phyloP scores from a whole-genome alignment of 1,140 invertebrate genomes.

The Nephotettix cincticeps region DNA sequence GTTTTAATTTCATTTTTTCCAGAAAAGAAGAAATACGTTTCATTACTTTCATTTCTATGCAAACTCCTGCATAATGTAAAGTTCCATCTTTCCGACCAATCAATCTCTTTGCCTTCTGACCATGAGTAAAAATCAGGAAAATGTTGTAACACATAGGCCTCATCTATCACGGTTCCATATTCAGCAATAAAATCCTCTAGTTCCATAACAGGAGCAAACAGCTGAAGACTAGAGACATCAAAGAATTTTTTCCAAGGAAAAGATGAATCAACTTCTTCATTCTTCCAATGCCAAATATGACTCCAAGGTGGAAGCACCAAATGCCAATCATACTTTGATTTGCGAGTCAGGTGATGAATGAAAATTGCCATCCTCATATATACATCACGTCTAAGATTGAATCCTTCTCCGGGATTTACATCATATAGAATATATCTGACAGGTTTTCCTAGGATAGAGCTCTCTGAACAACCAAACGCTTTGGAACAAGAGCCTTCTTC shows the following conservation, averaged over 20 bases:
- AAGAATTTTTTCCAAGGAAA: constrained; percentile 84
- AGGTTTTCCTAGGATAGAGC: background rate
- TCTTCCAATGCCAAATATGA: constrained; percentile 87
- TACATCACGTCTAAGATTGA: constrained; percentile 94
- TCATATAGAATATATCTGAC: constrained; percentile 78
- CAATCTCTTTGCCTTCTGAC: constrained; percentile 18
- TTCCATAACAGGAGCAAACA: constrained; percentile 86
- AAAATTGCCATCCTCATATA: constrained; percentile 89
- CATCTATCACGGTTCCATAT: constrained; percentile 61
- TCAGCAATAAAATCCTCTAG: constrained; percentile 76
- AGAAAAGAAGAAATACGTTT: constrained; percentile 46
- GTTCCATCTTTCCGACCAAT: constrained; percentile 83
- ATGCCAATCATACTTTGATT: constrained; percentile 53
- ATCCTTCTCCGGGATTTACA: constrained; percentile 93
- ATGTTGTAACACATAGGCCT: constrained; percentile 80
- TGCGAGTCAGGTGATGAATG: constrained; percentile 60
- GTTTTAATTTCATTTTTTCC: constrained; percentile 63
- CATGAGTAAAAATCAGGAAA: constrained; percentile 77
- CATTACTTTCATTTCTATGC: constrained; percentile 33
- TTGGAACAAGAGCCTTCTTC: background rate
- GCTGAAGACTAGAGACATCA: constrained; percentile 74
- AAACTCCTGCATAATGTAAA: constrained; percentile 54
- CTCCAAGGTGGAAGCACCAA: constrained; percentile 89
- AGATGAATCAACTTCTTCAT: constrained; percentile 52
- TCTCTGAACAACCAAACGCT: background rate